Evolutionary conservation across 2,113 vertebrate genomes (phyloP).

Genomic region (Melanocharis versteri): DNA sequence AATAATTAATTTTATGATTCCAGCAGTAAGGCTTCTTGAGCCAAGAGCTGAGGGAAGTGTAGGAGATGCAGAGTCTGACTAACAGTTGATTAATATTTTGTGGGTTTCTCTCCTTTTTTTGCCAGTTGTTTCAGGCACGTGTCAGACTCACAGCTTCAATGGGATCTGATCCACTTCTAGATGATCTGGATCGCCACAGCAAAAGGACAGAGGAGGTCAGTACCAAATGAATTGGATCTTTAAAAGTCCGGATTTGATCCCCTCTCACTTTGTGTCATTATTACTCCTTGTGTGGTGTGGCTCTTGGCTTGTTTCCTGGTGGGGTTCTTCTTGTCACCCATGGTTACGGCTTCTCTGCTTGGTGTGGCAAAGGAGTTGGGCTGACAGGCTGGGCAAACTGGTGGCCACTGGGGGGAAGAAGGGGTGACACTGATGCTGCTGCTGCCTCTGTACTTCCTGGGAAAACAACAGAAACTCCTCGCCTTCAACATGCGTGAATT

Average conservation of each 20-base stretch:
- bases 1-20: slow-evolving; percentile 41
- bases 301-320: neutral
- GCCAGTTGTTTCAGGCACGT: neutral
- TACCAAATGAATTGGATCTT: neutral
- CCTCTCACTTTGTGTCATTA: neutral
- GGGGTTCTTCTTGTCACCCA: neutral
- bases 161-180: neutral
- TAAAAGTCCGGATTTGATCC: neutral
- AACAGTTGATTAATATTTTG: neutral
- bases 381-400: neutral
- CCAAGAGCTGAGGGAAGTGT: neutral
- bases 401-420: neutral
- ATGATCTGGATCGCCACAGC: neutral
- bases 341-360: neutral
- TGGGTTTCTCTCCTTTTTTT: neutral
- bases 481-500: neutral
- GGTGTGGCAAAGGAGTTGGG: neutral
- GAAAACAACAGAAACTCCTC: neutral
- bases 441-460: neutral
- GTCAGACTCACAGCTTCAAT: neutral
- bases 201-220: neutral
- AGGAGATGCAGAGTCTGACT: neutral
- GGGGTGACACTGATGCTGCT: neutral
- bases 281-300: neutral
- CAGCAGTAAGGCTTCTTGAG: neutral